A percentile compares a stretch with the other conserved stretches of the same genome.
These are phyloP conservation scores for Meiosimyza decipiens DNA, from an alignment of 2,888 invertebrate species.

Conservation along the genomic window DNA sequence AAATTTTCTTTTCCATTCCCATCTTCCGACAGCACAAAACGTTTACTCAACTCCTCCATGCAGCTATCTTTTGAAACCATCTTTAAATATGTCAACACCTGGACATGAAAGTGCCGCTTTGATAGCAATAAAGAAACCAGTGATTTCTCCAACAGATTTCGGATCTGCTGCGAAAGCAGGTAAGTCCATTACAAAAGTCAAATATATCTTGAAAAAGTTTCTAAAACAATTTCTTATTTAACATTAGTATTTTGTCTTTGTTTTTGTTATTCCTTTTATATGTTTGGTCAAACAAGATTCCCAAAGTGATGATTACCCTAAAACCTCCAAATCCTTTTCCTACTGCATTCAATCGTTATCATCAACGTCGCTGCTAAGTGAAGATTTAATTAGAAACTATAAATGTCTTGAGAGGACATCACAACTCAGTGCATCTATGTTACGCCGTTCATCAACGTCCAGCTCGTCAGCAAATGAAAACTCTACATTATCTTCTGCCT, in stretches of 20 bases:
- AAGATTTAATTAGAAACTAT: too few species aligned
- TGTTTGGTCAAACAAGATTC: slow-evolving; percentile 53
- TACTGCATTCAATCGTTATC: slow-evolving; percentile 20
- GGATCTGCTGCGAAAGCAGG: slow-evolving; percentile 50
- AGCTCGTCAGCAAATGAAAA: slow-evolving; percentile 49
- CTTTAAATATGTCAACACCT: slow-evolving; percentile 46
- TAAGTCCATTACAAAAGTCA: slow-evolving; percentile 40
- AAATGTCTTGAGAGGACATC: neutral
- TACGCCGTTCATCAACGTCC: slow-evolving; percentile 16
- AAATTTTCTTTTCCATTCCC: neutral
- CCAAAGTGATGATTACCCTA: slow-evolving; percentile 22
- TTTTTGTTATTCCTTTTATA: slow-evolving; percentile 59
- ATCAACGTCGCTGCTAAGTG: neutral
- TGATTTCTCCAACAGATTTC: slow-evolving; percentile 26
- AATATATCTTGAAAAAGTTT: slow-evolving; percentile 19
- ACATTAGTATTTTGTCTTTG: slow-evolving; percentile 58
- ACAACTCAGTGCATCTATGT: slow-evolving; percentile 21
- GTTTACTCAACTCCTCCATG: too few species aligned
- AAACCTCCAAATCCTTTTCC: slow-evolving; percentile 34
- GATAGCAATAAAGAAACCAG: slow-evolving; percentile 38
- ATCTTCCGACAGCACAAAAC: too few species aligned
- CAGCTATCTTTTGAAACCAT: too few species aligned
- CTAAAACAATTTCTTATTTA: slow-evolving; percentile 33
- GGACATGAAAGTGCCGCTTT: slow-evolving; percentile 49
- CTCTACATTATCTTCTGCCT: too few species aligned